Evolutionary conservation across 2,888 invertebrate species (phyloP).

Genomic region (Hoplodrina blanda): DNA sequence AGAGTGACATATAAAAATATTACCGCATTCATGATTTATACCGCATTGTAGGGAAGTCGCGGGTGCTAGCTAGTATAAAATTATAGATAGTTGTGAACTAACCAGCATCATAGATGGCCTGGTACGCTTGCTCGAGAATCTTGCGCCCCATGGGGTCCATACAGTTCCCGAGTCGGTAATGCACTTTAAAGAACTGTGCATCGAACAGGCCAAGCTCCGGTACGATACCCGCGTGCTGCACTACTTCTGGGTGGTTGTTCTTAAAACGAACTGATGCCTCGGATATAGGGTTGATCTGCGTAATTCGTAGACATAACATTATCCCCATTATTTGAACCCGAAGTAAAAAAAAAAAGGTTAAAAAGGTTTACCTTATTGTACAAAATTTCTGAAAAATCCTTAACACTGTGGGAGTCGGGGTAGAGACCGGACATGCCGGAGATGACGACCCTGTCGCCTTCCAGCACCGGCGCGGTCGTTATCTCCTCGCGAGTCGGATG

Average conservation of each 20-base stretch:
- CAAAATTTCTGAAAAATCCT: background rate
- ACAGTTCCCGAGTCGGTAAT: slow-evolving; percentile 90
- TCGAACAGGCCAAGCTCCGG: slow-evolving; percentile 92
- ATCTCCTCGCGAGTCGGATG: too few relatives aligned
- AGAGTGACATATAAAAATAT: too few relatives aligned
- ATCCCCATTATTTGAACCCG: too few relatives aligned
- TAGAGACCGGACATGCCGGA: background rate
- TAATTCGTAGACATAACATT: background rate
- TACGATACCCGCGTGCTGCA: slow-evolving; percentile 91
- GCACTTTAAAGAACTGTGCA: slow-evolving; percentile 93
- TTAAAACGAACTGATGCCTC: slow-evolving; percentile 87
- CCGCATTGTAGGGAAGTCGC: too few relatives aligned
- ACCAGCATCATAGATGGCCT: slow-evolving; percentile 93
- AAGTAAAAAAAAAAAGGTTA: background rate
- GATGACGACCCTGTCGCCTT: background rate
- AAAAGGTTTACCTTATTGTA: background rate
- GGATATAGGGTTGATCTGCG: slow-evolving; percentile 91
- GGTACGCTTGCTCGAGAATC: slow-evolving; percentile 93
- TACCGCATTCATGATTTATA: too few relatives aligned
- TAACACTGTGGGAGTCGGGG: background rate
- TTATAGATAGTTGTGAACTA: background rate
- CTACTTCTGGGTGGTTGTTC: slow-evolving; percentile 83
- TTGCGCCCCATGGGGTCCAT: slow-evolving; percentile 91
- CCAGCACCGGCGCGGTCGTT: background rate
- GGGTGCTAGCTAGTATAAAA: too few relatives aligned